Base-by-base conservation (phyloP, 2,888 invertebrate species). In the Pseudeuparius sepicola region DNA sequence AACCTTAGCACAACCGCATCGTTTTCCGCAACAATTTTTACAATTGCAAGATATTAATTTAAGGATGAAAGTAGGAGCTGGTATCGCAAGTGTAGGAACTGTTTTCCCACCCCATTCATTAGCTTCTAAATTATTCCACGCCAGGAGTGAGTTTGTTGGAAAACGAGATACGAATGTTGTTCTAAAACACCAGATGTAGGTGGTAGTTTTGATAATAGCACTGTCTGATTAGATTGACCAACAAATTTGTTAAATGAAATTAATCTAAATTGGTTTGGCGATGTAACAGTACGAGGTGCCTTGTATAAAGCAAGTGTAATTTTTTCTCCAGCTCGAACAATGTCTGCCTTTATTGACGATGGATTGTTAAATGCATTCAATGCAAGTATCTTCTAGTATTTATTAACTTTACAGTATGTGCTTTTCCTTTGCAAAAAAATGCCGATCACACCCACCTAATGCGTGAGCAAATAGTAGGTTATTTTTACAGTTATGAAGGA, bases 171-270 rank as follows among this genome's bases (percentile, higher is more conserved):
- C 9, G n/a, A 14, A 30, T 30, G 30, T 30, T 30, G 16, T 16
- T 30, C 30, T 30, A 30, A 16, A 17, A 20, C 30, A 30, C 20
- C 30, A 30, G 30, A 14, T 30, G 9, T n/a, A n/a, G n/a, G n/a
- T n/a, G 30, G 30, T 16, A 20, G 16, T 17, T 30, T 14, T 30
- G 30, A 14, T 30, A 16, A 17, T 17, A 14, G 4, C 10, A 30
- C 30, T 30, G 30, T 20, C 4, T 14, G 15, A 16, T 14, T 30
- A 14, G 17, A 16, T 14, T 30, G 30, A 5, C 6, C 30, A 16
- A 17, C 30, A 30, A 17, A 30, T 16, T 4, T 30, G 5, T 30
- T 30, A 13, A 30, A 30, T 16, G 16, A 17, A 30, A 16, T 17
- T 3, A 14, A 30, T 30, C 30, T 14, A 30, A 30, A 30, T 30